These are phyloP conservation scores for Hycleus cichorii DNA, from an alignment of 1,140 invertebrate genomes.

Conservation along the genomic window DNA sequence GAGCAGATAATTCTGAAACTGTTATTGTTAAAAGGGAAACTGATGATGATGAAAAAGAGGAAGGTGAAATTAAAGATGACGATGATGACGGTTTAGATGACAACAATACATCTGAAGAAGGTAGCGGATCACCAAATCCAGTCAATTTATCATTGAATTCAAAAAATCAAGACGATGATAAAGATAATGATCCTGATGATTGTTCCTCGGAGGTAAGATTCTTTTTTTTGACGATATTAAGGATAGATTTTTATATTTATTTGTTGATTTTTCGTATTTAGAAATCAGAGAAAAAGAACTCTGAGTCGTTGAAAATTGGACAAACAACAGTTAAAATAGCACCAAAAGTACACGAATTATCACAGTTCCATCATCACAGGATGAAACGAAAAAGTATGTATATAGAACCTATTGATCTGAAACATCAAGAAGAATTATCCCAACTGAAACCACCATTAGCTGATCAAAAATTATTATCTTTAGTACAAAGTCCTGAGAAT, in stretches of 20 bases:
- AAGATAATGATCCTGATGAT: conserved; percentile 31
- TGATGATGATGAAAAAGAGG: conserved; percentile 39
- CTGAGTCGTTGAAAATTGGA: conserved; percentile 35
- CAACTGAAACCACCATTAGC: conserved; percentile 49
- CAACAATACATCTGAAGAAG: conserved; percentile 26
- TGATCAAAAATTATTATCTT: conserved; percentile 53
- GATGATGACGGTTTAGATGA: conserved; percentile 25
- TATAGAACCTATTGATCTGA: conserved; percentile 54
- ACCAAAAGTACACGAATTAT: conserved; percentile 45
- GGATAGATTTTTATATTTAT: background rate
- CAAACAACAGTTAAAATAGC: conserved; percentile 47
- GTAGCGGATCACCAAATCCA: conserved; percentile 51
- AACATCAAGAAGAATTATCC: conserved; percentile 50
- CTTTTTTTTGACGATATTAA: background rate
- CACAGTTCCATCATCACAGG: conserved; percentile 42
- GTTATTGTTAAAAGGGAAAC: conserved; percentile 56
- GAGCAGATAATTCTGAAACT: conserved; percentile 46
- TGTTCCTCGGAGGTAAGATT: conserved; percentile 25
- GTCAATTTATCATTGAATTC: conserved; percentile 64
- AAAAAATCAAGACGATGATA: conserved; percentile 37
- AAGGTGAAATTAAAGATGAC: conserved; percentile 39
- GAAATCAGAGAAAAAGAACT: conserved; percentile 30
- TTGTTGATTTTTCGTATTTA: conserved; percentile 20
- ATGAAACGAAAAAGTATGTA: conserved; percentile 58
- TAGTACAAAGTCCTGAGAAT: conserved; percentile 60